Evolutionary conservation across 2,797 vertebrate genomes (phyloP).

Genomic region (Urocyon cinereoargenteus): DNA sequence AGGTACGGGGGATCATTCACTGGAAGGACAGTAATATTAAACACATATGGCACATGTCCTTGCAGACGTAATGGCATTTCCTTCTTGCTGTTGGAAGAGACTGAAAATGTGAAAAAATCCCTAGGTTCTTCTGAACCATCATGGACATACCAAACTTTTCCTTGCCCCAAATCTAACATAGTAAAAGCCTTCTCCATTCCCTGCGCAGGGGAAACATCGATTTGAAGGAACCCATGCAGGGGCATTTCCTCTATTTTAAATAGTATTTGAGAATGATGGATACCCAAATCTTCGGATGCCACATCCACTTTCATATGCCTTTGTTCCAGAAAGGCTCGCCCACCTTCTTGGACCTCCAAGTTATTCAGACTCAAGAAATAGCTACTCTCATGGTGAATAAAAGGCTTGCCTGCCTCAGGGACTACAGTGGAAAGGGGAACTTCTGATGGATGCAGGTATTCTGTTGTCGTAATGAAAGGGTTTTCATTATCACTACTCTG

Average conservation of each 20-base stretch:
- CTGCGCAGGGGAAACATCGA: slow-evolving; percentile 89
- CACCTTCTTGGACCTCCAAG: slow-evolving; percentile 92
- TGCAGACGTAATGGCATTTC: slow-evolving; percentile 89
- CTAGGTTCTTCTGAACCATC: slow-evolving; percentile 93
- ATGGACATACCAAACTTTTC: slow-evolving; percentile 93
- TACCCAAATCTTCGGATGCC: slow-evolving; percentile 92
- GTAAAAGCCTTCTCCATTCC: slow-evolving; percentile 91
- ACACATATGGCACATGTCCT: slow-evolving; percentile 88
- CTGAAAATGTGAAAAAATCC: slow-evolving; percentile 93
- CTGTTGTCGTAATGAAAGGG: slow-evolving; percentile 71
- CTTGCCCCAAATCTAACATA: slow-evolving; percentile 93
- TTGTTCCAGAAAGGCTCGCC: slow-evolving; percentile 90
- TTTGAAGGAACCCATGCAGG: slow-evolving; percentile 90
- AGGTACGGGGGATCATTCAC: slow-evolving; percentile 94
- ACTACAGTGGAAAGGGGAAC: slow-evolving; percentile 80
- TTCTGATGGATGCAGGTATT: slow-evolving; percentile 79
- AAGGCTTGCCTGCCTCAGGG: slow-evolving; percentile 81
- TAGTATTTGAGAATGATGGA: slow-evolving; percentile 93
- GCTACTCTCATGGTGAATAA: slow-evolving; percentile 85
- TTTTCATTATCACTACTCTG: slow-evolving; percentile 80
- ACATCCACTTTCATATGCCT: slow-evolving; percentile 93
- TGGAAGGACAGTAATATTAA: slow-evolving; percentile 91
- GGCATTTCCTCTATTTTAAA: slow-evolving; percentile 92
- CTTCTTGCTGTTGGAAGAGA: slow-evolving; percentile 91
- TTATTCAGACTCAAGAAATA: slow-evolving; percentile 91